Evolutionary conservation across 2,113 vertebrate species (phyloP).

Genomic region (Mesitornis unicolor): DNA sequence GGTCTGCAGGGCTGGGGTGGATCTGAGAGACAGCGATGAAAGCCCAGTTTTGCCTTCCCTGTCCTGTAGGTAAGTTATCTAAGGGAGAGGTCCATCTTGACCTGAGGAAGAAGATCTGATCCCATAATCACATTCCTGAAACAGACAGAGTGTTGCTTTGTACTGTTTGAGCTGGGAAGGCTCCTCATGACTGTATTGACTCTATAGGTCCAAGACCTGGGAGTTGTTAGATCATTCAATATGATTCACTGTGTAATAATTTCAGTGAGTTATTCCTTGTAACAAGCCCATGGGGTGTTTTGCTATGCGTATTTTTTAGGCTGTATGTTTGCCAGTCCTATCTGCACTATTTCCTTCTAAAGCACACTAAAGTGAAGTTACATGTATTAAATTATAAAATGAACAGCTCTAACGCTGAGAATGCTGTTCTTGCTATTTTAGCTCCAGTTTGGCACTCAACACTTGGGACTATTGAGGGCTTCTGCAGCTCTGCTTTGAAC

Average conservation of each 20-base stretch:
- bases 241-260: not conserved
- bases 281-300: not conserved
- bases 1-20: not conserved
- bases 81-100: not conserved
- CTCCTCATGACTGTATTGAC: not conserved
- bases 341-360: not conserved
- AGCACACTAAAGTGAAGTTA: not conserved
- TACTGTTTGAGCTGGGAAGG: not conserved
- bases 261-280: not conserved
- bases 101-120: not conserved
- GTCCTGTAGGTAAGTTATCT: not conserved
- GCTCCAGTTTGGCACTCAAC: not conserved
- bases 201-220: not conserved
- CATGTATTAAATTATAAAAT: not conserved
- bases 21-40: not conserved
- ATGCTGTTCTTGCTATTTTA: not conserved
- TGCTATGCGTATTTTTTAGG: not conserved
- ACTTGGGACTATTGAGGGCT: not conserved
- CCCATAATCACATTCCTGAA: accelerated
- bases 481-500: not conserved
- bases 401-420: not conserved
- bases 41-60: not conserved
- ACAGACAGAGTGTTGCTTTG: not conserved
- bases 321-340: not conserved
- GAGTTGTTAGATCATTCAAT: not conserved